Evolutionary conservation across 2,113 vertebrate species (phyloP).

Genomic region (Sylvietta virens): DNA sequence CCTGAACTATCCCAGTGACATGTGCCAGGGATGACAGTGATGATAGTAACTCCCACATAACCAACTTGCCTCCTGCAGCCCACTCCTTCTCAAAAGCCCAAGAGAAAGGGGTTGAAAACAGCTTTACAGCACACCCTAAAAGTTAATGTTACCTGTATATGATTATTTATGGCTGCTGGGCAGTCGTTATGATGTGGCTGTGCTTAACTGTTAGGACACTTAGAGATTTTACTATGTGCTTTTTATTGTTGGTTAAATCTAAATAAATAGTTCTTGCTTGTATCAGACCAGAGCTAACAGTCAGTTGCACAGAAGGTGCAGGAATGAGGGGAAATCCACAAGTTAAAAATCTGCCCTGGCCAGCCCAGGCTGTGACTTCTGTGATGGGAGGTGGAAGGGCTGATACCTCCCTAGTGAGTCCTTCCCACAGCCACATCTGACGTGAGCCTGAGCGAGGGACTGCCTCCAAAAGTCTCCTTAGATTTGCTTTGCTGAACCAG

Average conservation of each 20-base stretch:
- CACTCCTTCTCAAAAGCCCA: slow-evolving; percentile 14
- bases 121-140: slow-evolving; percentile 43
- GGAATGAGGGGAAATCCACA: not conserved
- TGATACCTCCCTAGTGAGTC: not conserved
- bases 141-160: slow-evolving; percentile 45
- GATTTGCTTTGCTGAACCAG: not conserved
- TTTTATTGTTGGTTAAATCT: slow-evolving; percentile 58
- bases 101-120: not conserved
- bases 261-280: slow-evolving; percentile 24
- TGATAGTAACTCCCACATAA: slow-evolving; percentile 1
- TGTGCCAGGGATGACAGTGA: not conserved
- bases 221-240: slow-evolving; percentile 37
- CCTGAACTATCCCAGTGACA: not conserved
- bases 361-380: not conserved
- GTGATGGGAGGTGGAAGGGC: not conserved
- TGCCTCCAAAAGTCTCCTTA: not conserved
- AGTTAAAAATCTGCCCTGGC: not conserved
- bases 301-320: not conserved
- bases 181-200: slow-evolving; percentile 15
- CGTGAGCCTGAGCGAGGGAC: not conserved
- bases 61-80: not conserved
- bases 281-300: not conserved
- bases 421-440: not conserved
- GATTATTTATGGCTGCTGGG: slow-evolving; percentile 61
- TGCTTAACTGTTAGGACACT: slow-evolving; percentile 50